phyloP scores from a whole-genome alignment of 2,113 vertebrate species.

The Pica pica region DNA sequence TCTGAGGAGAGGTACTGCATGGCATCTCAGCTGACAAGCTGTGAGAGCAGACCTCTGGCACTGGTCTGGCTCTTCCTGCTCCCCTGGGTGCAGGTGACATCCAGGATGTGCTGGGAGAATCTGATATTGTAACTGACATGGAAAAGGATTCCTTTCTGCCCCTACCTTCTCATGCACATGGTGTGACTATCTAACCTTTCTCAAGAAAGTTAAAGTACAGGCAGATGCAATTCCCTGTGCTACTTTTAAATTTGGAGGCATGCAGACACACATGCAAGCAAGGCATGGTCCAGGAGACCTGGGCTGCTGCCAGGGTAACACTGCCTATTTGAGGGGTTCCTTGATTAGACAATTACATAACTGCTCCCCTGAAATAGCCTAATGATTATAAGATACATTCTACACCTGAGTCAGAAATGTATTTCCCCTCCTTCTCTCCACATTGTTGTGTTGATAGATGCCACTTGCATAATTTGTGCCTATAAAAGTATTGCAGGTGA shows the following conservation, averaged over 20 bases:
- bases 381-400: not conserved
- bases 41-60: not conserved
- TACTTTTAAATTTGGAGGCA: not conserved
- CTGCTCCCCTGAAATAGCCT: not conserved
- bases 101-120: not conserved
- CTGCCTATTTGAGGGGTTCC: not conserved
- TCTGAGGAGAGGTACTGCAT: not conserved
- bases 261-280: not conserved
- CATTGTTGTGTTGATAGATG: fast-evolving
- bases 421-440: not conserved
- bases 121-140: not conserved
- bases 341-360: not conserved
- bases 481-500: not conserved
- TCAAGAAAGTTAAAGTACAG: not conserved
- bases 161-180: not conserved
- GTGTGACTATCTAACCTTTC: not conserved
- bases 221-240: not conserved
- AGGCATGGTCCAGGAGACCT: not conserved
- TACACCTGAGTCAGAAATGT: not conserved
- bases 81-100: not conserved
- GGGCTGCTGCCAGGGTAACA: not conserved
- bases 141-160: not conserved
- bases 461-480: not conserved
- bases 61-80: not conserved
- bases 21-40: not conserved